A percentile compares a stretch with the other conserved stretches of the same genome.
Evolutionary conservation across 1,140 invertebrate genomes (phyloP).

Genomic region (Hycleus cichorii): DNA sequence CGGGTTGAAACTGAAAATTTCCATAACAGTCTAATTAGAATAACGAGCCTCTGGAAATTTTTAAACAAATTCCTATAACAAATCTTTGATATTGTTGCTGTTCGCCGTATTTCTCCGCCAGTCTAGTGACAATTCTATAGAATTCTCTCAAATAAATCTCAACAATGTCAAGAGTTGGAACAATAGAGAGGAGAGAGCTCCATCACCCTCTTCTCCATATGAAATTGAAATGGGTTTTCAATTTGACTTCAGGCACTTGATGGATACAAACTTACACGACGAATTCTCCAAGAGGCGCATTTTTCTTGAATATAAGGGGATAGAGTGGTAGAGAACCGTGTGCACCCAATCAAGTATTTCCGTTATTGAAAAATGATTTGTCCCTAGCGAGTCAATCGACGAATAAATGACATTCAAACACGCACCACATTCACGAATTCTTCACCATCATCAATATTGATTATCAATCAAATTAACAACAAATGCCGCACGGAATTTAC

Average conservation of each 20-base stretch:
- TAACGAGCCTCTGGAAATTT: too few relatives aligned
- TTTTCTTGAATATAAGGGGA: too few relatives aligned
- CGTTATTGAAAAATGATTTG: conserved; percentile 25
- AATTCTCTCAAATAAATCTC: too few relatives aligned
- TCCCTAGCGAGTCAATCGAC: conserved; percentile 9
- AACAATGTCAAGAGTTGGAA: too few relatives aligned
- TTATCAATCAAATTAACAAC: conserved; percentile 6
- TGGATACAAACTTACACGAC: conserved; percentile 9
- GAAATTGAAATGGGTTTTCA: conserved; percentile 13
- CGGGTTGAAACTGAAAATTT: too few relatives aligned
- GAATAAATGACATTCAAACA: conserved; percentile 18
- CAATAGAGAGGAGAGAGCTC: too few relatives aligned
- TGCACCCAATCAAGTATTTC: conserved; percentile 13
- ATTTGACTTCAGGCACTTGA: conserved; percentile 15
- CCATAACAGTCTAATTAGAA: too few relatives aligned
- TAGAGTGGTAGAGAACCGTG: neutral
- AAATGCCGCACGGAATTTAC: neutral
- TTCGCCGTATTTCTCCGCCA: too few relatives aligned
- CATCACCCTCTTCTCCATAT: too few relatives aligned
- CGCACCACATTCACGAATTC: conserved; percentile 14
- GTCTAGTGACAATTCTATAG: too few relatives aligned
- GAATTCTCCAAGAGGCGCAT: conserved; percentile 1
- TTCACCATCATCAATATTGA: conserved; percentile 7
- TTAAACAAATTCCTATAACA: too few relatives aligned
- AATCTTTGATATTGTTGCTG: too few relatives aligned